These are phyloP conservation scores for Macropus fuliginosus DNA, from an alignment of 2,797 vertebrate genomes.

Conservation along the genomic window DNA sequence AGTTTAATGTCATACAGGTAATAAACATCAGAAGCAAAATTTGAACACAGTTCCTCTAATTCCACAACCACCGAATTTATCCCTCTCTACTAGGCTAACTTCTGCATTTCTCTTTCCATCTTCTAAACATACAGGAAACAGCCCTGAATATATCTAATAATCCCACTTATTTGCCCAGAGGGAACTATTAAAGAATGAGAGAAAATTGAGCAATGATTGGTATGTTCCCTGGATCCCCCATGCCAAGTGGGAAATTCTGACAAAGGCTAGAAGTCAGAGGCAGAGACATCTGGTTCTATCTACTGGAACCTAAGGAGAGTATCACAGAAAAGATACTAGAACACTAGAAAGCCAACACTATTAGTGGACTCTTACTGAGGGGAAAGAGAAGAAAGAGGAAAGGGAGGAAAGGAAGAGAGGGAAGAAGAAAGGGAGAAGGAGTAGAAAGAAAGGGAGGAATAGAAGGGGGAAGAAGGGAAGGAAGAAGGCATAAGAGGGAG, in stretches of 20 bases:
- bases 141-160: neutral
- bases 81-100: neutral
- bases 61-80: neutral
- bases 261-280: neutral
- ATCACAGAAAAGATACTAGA: neutral
- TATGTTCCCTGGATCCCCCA: neutral
- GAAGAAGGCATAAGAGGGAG: neutral
- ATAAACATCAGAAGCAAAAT: neutral
- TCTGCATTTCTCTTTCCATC: neutral
- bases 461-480: neutral
- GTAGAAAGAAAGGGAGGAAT: neutral
- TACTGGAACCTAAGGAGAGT: neutral
- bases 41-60: neutral
- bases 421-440: too few relatives aligned
- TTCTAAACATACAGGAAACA: neutral
- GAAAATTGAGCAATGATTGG: neutral
- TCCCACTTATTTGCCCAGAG: neutral
- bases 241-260: neutral
- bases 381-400: neutral
- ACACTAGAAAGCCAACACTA: neutral
- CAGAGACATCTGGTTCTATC: neutral
- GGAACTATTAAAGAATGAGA: neutral
- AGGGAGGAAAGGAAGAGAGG: neutral
- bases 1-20: neutral
- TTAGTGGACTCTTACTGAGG: neutral